phyloP scores from a whole-genome alignment of 2,888 invertebrate genomes.

The Drosophila pegasa region DNA sequence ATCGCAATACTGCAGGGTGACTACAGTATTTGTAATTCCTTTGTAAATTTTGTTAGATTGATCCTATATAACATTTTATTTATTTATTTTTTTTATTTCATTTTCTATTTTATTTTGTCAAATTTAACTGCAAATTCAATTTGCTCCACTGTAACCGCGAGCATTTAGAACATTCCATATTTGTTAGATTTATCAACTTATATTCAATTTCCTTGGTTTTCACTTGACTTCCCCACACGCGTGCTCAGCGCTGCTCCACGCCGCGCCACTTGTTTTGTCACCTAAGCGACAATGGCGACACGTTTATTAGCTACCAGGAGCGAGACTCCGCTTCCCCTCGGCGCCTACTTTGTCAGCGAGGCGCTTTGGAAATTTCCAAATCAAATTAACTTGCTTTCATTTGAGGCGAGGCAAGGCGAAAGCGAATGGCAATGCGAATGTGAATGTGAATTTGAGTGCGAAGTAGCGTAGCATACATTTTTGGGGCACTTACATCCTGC shows the following conservation, averaged over 20 bases:
- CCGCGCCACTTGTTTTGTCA: conserved; percentile 41
- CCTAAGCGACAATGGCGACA: conserved; percentile 61
- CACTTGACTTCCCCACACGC: conserved; percentile 44
- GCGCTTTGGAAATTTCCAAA: conserved; percentile 64
- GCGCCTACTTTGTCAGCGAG: conserved; percentile 37
- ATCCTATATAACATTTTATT: too few species aligned
- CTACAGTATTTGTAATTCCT: too few species aligned
- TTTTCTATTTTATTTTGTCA: too few species aligned
- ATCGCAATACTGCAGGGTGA: too few species aligned
- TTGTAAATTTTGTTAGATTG: too few species aligned
- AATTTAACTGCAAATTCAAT: not conserved
- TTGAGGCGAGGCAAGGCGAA: conserved; percentile 46
- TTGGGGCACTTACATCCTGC: conserved; percentile 38
- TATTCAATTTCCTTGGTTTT: conserved; percentile 67
- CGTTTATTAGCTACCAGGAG: conserved; percentile 58
- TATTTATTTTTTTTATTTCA: too few species aligned
- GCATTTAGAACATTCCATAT: conserved; percentile 32
- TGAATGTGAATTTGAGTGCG: conserved; percentile 22
- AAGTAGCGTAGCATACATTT: conserved; percentile 43
- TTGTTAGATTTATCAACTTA: conserved; percentile 59
- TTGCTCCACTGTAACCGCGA: conserved; percentile 37
- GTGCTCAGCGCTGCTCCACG: not conserved
- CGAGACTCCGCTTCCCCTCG: not conserved
- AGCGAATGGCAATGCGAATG: conserved; percentile 16
- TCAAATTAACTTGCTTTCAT: conserved; percentile 77